Base-by-base conservation (phyloP, 2,113 vertebrate species). In the Tympanuchus pallidicinctus region DNA sequence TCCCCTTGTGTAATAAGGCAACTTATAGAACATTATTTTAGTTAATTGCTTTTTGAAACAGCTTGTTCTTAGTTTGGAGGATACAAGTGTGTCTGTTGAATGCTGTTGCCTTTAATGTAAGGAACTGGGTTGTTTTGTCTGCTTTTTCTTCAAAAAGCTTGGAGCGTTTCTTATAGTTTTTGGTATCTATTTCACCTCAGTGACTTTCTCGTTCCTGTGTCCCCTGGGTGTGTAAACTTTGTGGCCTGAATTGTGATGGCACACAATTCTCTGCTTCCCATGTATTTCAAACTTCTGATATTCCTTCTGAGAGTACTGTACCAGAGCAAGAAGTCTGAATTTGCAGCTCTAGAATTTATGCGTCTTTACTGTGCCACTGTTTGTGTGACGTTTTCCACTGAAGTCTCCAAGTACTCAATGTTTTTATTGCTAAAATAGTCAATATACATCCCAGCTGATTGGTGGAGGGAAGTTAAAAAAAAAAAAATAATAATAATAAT, bases 21-120 rank as follows among this genome's bases (percentile, higher is more conserved):
- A 12, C 30, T 79, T 82, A 36, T 0, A 82, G 70, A 57, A 78
- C 48, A n/a, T 50, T 83, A 7, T 28, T 88, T 70, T 48, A 24
- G 18, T 89, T 84, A 75, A 84, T 70, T 72, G 52, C 52, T 93
- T 90, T 25, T 86, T 89, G 42, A 75, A 81, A 78, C 28, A 71
- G 40, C 8, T 42, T 78, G 11, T 2, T 22, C 82, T 90, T 84
- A 72, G n/a, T 69, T 71, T 71, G 34, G 66, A 81, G 13, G 32
- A 9, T 78, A 16, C 10, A 77, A 63, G 45, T 77, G 8, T 71
- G 7, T 38, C 36, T 52, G 11, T 17, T 66, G 36, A 34, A n/a
- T n/a, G 22, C 30, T n/a, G 14, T 74, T 90, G 42, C 45, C 38
- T 94, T 86, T 70, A 56, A 57, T 24, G 10, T 57, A 71, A 50